phyloP scores from a whole-genome alignment of 2,797 vertebrate species.

The Peromyscus attwateri region DNA sequence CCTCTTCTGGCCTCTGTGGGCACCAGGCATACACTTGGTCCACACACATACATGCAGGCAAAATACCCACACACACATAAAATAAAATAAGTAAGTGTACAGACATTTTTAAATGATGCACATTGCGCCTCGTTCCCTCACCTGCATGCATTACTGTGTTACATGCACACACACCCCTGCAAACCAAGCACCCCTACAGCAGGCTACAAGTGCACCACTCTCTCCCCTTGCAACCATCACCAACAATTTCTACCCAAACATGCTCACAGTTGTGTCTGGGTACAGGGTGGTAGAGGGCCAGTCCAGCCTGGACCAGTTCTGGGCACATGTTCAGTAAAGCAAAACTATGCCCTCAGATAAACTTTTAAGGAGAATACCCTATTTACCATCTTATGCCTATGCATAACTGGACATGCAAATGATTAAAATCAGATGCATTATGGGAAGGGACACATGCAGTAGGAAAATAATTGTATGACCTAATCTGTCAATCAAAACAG shows the following conservation, averaged over 20 bases:
- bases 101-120: neutral
- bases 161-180: neutral
- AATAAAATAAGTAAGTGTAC: neutral
- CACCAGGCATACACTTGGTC: too few relatives aligned
- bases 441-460: neutral
- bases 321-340: neutral
- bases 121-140: neutral
- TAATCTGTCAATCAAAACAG: neutral
- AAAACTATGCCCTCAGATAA: neutral
- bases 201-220: too few relatives aligned
- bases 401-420: neutral
- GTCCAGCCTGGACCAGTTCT: neutral
- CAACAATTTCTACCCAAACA: neutral
- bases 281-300: neutral
- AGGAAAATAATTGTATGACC: neutral
- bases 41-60: neutral
- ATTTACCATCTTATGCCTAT: neutral
- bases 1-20: neutral
- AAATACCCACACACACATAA: neutral
- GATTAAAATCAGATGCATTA: neutral
- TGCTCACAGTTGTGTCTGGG: neutral
- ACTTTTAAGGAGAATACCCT: neutral
- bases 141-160: neutral
- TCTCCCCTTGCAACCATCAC: neutral
- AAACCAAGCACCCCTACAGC: neutral